Evolutionary conservation across 2,113 vertebrate genomes (phyloP).

Genomic region (Thamnophis sirtalis): DNA sequence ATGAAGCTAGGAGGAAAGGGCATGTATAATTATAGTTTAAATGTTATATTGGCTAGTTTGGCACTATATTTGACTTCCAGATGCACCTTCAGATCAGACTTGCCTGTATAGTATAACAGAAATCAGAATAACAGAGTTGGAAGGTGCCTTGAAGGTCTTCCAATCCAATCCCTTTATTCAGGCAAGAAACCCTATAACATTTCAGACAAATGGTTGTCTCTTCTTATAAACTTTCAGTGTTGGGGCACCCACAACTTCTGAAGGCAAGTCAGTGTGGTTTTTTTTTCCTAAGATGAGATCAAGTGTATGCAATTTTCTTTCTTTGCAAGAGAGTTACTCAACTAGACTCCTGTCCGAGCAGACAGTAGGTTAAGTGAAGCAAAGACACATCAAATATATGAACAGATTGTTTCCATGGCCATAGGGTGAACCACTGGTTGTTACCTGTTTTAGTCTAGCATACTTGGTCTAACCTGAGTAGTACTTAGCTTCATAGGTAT

Average conservation of each 20-base stretch:
- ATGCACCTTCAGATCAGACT: background rate
- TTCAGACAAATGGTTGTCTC: background rate
- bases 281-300: background rate
- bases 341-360: background rate
- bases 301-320: background rate
- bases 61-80: background rate
- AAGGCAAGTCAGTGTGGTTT: background rate
- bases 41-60: background rate
- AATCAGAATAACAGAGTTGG: background rate
- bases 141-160: too few species aligned
- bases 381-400: background rate
- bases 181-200: background rate
- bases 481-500: background rate
- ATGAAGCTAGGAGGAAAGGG: too few species aligned
- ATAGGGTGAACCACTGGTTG: background rate
- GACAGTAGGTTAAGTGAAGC: background rate
- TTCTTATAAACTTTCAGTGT: background rate
- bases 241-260: background rate
- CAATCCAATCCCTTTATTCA: too few species aligned
- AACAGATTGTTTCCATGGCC: background rate
- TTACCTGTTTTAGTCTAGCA: background rate
- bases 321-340: background rate
- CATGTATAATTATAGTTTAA: too few species aligned
- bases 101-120: background rate
- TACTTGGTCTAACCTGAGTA: background rate